Percentiles rank a stretch among this genome's conserved stretches.
These are phyloP conservation scores for Cryptocephalus moraei DNA, from an alignment of 2,888 invertebrate species.

Conservation along the genomic window DNA sequence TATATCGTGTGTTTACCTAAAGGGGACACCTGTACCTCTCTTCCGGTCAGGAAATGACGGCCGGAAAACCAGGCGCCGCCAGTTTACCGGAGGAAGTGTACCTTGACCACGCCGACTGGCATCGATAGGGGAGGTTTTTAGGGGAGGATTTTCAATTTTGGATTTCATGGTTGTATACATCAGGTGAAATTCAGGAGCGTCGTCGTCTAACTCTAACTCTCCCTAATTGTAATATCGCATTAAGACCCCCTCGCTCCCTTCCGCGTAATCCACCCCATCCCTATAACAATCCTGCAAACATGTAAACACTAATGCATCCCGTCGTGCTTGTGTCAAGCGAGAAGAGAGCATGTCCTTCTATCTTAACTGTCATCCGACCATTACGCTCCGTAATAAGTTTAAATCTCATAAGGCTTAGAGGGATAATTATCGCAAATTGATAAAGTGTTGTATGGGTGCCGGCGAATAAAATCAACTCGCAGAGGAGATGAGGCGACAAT, in stretches of 20 bases:
- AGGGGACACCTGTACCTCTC: constrained; percentile 31
- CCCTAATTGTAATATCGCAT: no score
- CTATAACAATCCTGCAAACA: not conserved
- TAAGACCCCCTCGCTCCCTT: no score
- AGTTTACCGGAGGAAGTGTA: constrained; percentile 21
- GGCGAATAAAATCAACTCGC: no score
- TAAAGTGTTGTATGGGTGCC: no score
- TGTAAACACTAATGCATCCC: not conserved
- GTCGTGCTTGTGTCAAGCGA: not conserved
- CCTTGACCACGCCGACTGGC: constrained; percentile 9
- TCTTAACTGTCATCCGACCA: not conserved
- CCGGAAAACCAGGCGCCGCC: constrained; percentile 21
- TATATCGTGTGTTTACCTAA: constrained; percentile 26
- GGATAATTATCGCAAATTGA: no score
- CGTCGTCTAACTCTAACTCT: no score
- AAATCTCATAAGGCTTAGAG: not conserved
- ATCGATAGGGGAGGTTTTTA: no score
- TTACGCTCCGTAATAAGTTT: not conserved
- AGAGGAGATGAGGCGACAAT: no score
- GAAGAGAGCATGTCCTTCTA: not conserved
- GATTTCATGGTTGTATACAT: no score
- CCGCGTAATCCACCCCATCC: no score
- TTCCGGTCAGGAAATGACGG: constrained; percentile 32
- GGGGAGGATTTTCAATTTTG: no score
- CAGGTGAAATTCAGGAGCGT: no score